Percentiles rank a stretch among this genome's conserved stretches.
These are phyloP conservation scores for Achatina immaculata DNA, from an alignment of 1,140 invertebrate species.

Conservation along the genomic window DNA sequence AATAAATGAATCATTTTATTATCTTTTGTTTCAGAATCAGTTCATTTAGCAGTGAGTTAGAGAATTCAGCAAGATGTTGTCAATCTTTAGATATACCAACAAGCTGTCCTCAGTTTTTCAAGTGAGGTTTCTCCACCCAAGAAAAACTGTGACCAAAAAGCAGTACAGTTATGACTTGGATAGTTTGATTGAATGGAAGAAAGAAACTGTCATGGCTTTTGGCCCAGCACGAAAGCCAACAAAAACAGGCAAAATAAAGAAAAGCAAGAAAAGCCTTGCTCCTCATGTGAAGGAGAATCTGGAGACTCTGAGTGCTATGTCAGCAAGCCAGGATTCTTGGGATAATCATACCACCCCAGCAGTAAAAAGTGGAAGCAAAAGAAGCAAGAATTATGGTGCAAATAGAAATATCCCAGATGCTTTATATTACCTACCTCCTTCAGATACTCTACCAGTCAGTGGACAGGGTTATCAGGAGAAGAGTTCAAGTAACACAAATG, in stretches of 20 bases:
- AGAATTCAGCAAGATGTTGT: not conserved
- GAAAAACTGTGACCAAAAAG: not conserved
- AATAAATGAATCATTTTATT: not conserved
- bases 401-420: not conserved
- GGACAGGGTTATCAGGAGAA: not conserved
- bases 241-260: slow-evolving; percentile 32
- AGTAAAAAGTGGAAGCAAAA: not conserved
- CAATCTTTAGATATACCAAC: not conserved
- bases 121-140: not conserved
- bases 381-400: not conserved
- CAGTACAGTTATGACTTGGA: slow-evolving; percentile 18
- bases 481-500: not conserved
- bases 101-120: not conserved
- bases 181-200: slow-evolving; percentile 29
- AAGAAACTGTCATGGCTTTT: slow-evolving; percentile 19
- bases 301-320: slow-evolving; percentile 20
- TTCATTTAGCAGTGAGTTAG: not conserved
- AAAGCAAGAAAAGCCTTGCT: slow-evolving; percentile 7
- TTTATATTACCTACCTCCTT: too few relatives aligned
- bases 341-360: not conserved
- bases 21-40: not conserved
- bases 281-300: slow-evolving; percentile 1
- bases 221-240: slow-evolving; percentile 6
- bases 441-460: too few relatives aligned
- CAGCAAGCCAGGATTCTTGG: not conserved